Conservation (phyloP, 2,113 vertebrate genomes). For the Centrocercus urophasianus region DNA sequence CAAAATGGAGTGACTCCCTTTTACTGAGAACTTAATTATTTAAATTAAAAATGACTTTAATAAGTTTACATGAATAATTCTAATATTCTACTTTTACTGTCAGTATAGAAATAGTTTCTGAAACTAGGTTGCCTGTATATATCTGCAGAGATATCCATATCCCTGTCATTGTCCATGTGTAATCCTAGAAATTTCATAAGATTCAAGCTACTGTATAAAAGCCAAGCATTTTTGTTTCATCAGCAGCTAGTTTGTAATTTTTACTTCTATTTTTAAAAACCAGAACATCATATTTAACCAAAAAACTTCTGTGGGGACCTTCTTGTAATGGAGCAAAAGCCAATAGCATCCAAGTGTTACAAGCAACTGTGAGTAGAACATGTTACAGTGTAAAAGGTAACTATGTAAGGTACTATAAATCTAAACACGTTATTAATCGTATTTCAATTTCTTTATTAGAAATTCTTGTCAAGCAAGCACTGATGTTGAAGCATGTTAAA, state of each 20-base stretch:
- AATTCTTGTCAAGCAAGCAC: background rate
- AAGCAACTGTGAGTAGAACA: background rate
- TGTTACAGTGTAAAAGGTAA: background rate
- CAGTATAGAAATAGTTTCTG: background rate
- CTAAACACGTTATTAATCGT: background rate
- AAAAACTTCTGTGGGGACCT: background rate
- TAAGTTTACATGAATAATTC: background rate
- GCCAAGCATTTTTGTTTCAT: background rate
- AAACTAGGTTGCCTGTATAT: background rate
- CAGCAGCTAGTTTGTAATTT: background rate
- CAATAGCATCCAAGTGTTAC: background rate
- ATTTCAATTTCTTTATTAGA: background rate
- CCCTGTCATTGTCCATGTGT: background rate
- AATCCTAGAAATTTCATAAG: background rate
- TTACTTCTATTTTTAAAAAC: background rate
- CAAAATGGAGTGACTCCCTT: background rate
- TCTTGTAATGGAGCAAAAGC: background rate
- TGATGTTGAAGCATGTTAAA: background rate
- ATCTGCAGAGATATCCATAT: background rate
- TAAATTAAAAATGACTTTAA: background rate
- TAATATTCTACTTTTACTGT: background rate
- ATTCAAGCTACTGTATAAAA: background rate
- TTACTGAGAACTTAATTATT: background rate
- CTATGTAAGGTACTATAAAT: background rate
- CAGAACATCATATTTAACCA: accelerated